phyloP scores from a whole-genome alignment of 2,888 invertebrate species.

The Folsomia manolachei region DNA sequence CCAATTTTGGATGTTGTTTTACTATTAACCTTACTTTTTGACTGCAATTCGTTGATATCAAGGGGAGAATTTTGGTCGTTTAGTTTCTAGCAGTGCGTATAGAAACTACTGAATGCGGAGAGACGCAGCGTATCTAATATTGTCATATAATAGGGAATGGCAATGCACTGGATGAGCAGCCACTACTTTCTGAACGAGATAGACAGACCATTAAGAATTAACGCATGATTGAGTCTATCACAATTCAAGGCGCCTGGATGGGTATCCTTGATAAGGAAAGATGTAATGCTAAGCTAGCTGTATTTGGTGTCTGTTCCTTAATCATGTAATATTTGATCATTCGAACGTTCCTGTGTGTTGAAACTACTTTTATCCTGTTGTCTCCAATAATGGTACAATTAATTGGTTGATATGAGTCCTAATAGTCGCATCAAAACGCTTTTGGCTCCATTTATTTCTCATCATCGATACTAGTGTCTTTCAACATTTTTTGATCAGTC shows the following conservation, averaged over 20 bases:
- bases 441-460: no score
- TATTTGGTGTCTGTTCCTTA: no score
- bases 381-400: neutral
- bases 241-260: neutral
- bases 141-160: no score
- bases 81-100: no score
- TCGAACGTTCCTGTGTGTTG: neutral
- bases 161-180: neutral
- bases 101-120: no score
- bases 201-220: constrained; percentile 19
- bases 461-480: no score
- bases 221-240: constrained; percentile 13
- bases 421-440: no score
- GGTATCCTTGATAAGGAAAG: neutral
- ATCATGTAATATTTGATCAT: no score
- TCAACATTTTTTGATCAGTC: no score
- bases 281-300: no score
- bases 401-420: neutral
- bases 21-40: neutral
- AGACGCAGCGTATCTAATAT: neutral
- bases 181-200: neutral
- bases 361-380: neutral
- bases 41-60: neutral
- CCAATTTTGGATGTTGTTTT: neutral
- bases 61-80: neutral